Evolutionary conservation across 2,797 vertebrate species (phyloP).

Genomic region (Todus mexicanus): DNA sequence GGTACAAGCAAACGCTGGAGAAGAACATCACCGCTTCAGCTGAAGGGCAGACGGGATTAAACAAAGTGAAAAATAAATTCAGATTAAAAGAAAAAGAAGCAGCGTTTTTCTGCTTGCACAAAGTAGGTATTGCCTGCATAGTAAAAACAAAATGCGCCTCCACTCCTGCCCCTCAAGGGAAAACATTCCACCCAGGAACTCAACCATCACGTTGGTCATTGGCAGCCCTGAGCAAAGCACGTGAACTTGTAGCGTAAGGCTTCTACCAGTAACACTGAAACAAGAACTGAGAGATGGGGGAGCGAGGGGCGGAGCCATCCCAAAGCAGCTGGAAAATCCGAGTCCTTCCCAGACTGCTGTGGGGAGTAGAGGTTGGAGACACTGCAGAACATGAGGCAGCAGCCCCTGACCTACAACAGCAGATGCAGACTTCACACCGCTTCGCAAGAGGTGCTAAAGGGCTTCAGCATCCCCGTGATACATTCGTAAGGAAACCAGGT

Average conservation of each 20-base stretch:
- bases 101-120: background rate
- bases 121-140: background rate
- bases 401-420: background rate
- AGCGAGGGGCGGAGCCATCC: background rate
- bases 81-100: constrained; percentile 4
- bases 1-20: background rate
- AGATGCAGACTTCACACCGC: background rate
- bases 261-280: background rate
- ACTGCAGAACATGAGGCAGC: background rate
- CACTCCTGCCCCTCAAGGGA: background rate
- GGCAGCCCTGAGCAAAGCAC: constrained; percentile 51
- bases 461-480: background rate
- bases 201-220: background rate
- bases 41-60: background rate
- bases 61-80: background rate
- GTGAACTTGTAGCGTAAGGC: background rate
- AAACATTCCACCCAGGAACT: background rate
- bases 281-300: background rate
- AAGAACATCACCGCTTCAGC: background rate
- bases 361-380: background rate
- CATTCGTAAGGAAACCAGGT: no score
- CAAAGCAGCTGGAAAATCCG: background rate
- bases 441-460: background rate
- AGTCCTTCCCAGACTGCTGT: background rate
- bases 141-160: background rate